phyloP scores from a whole-genome alignment of 2,113 vertebrate genomes.

The Marmota monax region DNA sequence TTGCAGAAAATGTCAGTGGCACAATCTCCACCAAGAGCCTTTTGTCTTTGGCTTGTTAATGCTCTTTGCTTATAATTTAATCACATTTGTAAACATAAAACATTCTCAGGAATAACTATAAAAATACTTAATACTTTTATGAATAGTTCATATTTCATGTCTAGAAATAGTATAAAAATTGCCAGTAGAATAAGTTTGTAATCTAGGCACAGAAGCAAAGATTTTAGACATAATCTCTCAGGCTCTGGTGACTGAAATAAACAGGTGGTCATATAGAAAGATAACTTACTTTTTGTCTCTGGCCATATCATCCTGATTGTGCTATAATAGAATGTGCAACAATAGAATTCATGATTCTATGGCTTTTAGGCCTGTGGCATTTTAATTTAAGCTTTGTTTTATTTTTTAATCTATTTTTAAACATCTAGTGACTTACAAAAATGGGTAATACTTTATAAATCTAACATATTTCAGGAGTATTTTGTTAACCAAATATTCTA shows the following conservation, averaged over 20 bases:
- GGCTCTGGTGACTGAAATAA: constrained; percentile 61
- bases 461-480: neutral
- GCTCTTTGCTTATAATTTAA: constrained; percentile 36
- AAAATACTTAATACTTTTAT: constrained; percentile 61
- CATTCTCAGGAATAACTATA: constrained; percentile 11
- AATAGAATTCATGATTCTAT: constrained; percentile 5
- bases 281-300: neutral
- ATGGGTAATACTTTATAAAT: neutral
- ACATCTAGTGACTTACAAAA: neutral
- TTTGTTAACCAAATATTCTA: neutral
- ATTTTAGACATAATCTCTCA: constrained; percentile 57
- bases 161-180: constrained; percentile 37
- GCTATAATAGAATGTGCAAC: neutral
- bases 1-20: neutral
- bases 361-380: neutral
- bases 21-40: neutral
- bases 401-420: constrained; percentile 17
- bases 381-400: constrained; percentile 48
- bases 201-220: constrained; percentile 55
- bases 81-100: constrained; percentile 45
- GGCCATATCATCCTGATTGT: neutral
- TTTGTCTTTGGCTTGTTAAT: constrained; percentile 23
- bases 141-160: constrained; percentile 58
- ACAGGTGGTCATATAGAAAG: constrained; percentile 39
- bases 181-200: constrained; percentile 47